Base-by-base conservation (phyloP, 2,888 invertebrate species). In the Orchestes rusci region DNA sequence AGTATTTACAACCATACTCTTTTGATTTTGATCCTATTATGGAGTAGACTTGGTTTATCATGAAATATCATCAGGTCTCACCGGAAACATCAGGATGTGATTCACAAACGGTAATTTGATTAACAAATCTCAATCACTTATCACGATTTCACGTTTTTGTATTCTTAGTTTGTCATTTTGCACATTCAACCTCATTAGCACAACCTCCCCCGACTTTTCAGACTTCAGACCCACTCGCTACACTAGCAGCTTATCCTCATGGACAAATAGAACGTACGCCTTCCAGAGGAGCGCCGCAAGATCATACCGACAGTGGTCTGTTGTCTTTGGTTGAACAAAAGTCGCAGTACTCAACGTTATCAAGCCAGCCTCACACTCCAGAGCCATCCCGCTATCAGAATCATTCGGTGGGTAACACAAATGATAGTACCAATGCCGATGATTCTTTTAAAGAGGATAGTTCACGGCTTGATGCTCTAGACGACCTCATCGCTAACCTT, bases 401-500 rank as follows among this genome's bases (percentile, higher is more conserved):
- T 45, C 51, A 57, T 45, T 58, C 61, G 69, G 68, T 69, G 68
- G 68, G 69, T 69, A 68, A 67, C 56, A 58, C 61, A 41, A 61
- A 58, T 51, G 57, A 56, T 39, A 50, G 53, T 48, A 41, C 23
- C 29, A 39, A 27, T 2, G 5, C 7, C 15, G 23, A 12, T 30
- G 12, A 30, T 13, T 44, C 54, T 45, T 44, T 52, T 42, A 54
- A 54, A 51, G 59, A 58, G 53, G 56, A 59, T 54, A 62, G 56
- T 52, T 59, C 59, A 53, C 62, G 64, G 51, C 58, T 63, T 51
- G 68, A 67, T 54, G 69, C 67, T 59, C 68, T 70, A 52, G 64
- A 63, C 56, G 67, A 67, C 53, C 63, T 70, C 56, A 69, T 70
- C 57, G 68, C 69, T 65, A 69, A 67, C 62, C 63, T 70, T 55